A percentile compares a stretch with the other conserved stretches of the same genome.
Evolutionary conservation across 2,888 invertebrate species (phyloP).

Genomic region (Pristionchus arcanus): DNA sequence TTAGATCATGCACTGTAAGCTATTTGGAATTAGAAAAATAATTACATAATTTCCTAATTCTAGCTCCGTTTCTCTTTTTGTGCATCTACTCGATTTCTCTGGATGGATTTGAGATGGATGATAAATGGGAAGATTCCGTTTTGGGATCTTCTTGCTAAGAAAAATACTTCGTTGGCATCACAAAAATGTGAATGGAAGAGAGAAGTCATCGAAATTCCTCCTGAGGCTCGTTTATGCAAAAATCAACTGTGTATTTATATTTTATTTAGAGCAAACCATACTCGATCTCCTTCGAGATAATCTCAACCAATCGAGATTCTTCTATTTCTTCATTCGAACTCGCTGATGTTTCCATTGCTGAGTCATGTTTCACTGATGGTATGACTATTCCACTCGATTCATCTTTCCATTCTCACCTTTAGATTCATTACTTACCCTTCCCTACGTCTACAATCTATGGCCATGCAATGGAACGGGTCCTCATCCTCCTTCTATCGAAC

Average conservation of each 20-base stretch:
- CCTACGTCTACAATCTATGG: constrained; percentile 38
- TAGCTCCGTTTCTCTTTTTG: constrained; percentile 51
- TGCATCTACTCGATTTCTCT: neutral
- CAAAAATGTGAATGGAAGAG: constrained; percentile 24
- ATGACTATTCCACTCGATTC: neutral
- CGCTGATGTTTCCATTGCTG: constrained; percentile 16
- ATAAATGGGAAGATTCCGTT: neutral
- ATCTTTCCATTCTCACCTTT: neutral
- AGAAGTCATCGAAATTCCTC: constrained; percentile 8
- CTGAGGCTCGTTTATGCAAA: neutral
- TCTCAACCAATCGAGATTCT: neutral
- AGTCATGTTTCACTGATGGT: constrained; percentile 30
- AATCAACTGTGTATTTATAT: neutral
- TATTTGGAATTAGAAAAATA: too few relatives aligned
- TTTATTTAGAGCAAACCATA: neutral
- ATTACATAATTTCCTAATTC: too few relatives aligned
- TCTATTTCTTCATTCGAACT: neutral
- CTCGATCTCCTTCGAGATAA: neutral
- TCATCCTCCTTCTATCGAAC: constrained; percentile 37
- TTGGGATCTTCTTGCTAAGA: neutral
- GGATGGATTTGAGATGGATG: constrained; percentile 8
- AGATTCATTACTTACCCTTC: neutral
- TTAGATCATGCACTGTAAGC: neutral
- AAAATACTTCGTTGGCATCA: neutral
- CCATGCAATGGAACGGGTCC: constrained; percentile 40